Conservation (phyloP, 2,797 vertebrate genomes). For the Hemitrygon akajei region DNA sequence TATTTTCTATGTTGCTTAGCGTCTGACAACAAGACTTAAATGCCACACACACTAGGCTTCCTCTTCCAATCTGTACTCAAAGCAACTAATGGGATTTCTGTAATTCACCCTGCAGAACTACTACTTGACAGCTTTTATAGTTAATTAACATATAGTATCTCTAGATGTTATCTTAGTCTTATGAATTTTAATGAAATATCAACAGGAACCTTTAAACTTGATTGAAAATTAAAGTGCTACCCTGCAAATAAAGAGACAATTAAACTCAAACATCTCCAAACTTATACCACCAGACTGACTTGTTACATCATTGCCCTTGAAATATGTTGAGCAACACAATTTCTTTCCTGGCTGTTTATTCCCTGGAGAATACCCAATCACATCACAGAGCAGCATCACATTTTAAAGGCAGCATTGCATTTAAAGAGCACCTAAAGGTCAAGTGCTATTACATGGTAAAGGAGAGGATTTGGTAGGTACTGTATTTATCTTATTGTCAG, state of each 20-base stretch:
- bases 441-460: background rate
- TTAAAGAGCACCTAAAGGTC: background rate
- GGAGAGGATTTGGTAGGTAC: too few relatives aligned
- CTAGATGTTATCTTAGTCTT: background rate
- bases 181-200: conserved; percentile 21
- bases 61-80: conserved; percentile 7
- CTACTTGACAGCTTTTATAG: background rate
- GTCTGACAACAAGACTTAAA: background rate
- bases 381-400: background rate
- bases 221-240: background rate
- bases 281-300: background rate
- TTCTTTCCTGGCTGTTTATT: too few relatives aligned
- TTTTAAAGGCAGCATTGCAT: background rate
- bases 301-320: background rate
- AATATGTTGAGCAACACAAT: background rate
- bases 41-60: background rate
- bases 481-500: background rate
- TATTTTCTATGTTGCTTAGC: background rate
- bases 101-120: too few relatives aligned
- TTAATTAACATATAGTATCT: conserved; percentile 9
- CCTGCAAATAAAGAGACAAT: background rate
- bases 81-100: background rate
- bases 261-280: background rate
- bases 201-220: conserved; percentile 17
- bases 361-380: background rate